Conservation (phyloP, 2,888 invertebrate genomes). For the Cyclophora punctaria region DNA sequence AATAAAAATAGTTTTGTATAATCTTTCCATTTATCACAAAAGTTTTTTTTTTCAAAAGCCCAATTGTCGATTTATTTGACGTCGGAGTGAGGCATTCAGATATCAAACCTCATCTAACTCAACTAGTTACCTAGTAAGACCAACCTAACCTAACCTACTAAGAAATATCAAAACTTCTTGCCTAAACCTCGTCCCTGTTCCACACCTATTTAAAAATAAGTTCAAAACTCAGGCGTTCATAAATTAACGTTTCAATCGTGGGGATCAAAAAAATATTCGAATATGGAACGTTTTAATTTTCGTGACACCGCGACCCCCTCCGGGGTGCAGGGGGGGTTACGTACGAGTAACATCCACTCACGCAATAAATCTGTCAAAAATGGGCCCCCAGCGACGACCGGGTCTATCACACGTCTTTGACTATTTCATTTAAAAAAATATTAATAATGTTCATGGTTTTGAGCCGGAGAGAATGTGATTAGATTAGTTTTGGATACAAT, state of each 20-base stretch:
- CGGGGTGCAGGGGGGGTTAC: conserved; percentile 18
- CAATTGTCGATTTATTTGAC: no score
- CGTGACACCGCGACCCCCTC: conserved; percentile 33
- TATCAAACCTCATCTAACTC: no score
- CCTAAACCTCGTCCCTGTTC: no score
- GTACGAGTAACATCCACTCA: conserved; percentile 53
- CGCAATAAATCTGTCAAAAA: conserved; percentile 65
- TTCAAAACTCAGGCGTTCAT: conserved; percentile 22
- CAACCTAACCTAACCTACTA: no score
- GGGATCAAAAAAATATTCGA: conserved; percentile 42
- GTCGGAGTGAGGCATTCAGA: no score
- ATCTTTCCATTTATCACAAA: no score
- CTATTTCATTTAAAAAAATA: conserved; percentile 5
- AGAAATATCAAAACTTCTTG: no score
- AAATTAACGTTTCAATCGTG: conserved; percentile 33
- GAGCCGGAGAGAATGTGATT: not conserved
- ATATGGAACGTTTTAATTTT: conserved; percentile 58
- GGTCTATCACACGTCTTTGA: conserved; percentile 35
- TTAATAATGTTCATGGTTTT: not conserved
- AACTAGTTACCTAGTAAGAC: no score
- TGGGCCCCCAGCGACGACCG: conserved; percentile 51
- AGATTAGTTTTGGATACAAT: not conserved
- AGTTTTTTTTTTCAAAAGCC: no score
- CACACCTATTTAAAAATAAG: no score
- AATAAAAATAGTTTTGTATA: no score